A percentile compares a stretch with the other conserved stretches of the same genome.
phyloP scores from a whole-genome alignment of 1,140 invertebrate genomes.

The Linepithema humile region DNA sequence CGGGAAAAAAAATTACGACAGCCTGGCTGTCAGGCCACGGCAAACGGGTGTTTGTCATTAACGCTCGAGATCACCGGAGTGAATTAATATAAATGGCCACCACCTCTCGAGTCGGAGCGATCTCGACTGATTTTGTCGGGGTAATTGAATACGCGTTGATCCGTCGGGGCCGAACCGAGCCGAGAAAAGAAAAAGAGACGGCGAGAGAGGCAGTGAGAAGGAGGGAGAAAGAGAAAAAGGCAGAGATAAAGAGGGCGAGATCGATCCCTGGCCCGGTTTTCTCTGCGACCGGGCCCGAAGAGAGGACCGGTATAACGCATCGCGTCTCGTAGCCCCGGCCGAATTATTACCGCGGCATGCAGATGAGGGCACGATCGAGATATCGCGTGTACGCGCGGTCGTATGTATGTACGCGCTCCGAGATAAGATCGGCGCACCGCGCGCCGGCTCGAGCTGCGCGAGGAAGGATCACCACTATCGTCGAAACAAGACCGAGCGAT shows the following conservation, averaged over 20 bases:
- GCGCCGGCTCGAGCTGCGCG: constrained; percentile 46
- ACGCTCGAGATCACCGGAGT: constrained; percentile 51
- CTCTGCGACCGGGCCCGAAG: constrained; percentile 29
- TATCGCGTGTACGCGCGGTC: constrained; percentile 69
- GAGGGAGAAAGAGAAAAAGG: constrained; percentile 44
- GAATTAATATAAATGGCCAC: constrained; percentile 58
- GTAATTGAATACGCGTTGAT: constrained; percentile 66
- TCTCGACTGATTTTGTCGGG: constrained; percentile 56
- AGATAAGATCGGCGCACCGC: constrained; percentile 64
- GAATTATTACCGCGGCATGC: constrained; percentile 74
- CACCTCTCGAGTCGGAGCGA: constrained; percentile 16
- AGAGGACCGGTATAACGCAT: constrained; percentile 64
- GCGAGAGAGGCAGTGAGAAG: background rate
- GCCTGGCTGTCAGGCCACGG: constrained; percentile 27
- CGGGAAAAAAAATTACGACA: constrained; percentile 46
- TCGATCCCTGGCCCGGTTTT: constrained; percentile 73
- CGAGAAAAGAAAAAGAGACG: constrained; percentile 24
- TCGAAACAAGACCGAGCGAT: constrained; percentile 13
- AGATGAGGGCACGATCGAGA: constrained; percentile 74
- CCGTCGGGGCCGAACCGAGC: constrained; percentile 8
- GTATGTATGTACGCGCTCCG: constrained; percentile 48
- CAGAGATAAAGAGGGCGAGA: constrained; percentile 55
- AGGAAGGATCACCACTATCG: constrained; percentile 10
- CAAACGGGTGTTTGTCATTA: constrained; percentile 59
- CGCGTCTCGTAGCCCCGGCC: constrained; percentile 57